Evolutionary conservation across 2,797 vertebrate species (phyloP).

Genomic region (Crax fasciolata): DNA sequence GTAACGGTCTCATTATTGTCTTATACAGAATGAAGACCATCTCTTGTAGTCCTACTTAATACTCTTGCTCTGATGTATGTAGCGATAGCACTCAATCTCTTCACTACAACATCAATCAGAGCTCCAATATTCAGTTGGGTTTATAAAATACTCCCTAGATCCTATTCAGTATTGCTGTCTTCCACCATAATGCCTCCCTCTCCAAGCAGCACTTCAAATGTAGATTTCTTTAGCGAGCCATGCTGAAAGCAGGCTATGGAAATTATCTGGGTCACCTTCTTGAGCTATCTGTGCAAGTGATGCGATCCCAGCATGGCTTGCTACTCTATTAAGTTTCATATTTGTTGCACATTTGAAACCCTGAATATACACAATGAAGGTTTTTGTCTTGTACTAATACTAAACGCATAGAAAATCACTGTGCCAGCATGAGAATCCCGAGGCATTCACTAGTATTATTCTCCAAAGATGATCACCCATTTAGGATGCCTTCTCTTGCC

Average conservation of each 20-base stretch:
- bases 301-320: background rate
- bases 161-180: background rate
- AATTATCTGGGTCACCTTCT: background rate
- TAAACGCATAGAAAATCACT: background rate
- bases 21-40: background rate
- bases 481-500: background rate
- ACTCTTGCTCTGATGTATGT: background rate
- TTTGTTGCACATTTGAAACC: background rate
- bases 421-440: background rate
- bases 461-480: background rate
- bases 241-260: background rate
- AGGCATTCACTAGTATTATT: background rate
- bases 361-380: background rate
- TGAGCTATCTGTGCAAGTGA: background rate
- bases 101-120: background rate
- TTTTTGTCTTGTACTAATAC: background rate
- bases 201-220: background rate
- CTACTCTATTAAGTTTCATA: background rate
- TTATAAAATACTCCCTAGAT: background rate
- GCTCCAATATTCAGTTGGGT: background rate
- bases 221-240: background rate
- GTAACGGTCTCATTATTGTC: background rate
- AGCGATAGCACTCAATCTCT: background rate
- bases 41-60: background rate
- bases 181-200: accelerated